phyloP scores from a whole-genome alignment of 2,888 invertebrate species.

The Nebria salina region DNA sequence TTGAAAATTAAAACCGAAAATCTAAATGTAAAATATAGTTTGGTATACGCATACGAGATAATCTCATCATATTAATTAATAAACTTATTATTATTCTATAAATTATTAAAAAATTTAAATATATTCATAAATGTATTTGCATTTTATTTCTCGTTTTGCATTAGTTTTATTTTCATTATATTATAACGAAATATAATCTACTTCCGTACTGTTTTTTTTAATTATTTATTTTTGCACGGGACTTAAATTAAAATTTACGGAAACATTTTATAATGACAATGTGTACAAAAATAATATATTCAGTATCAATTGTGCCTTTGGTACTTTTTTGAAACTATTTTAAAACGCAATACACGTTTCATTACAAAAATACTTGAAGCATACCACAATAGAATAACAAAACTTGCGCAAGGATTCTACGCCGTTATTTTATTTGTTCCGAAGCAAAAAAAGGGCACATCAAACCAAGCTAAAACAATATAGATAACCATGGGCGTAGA shows the following conservation, averaged over 20 bases:
- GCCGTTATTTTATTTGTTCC: background rate
- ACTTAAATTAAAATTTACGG: too few relatives aligned
- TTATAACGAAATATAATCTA: too few relatives aligned
- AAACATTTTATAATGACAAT: background rate
- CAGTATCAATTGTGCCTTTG: background rate
- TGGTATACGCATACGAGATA: too few relatives aligned
- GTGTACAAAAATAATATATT: background rate
- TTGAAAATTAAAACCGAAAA: too few relatives aligned
- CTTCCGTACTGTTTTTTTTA: too few relatives aligned
- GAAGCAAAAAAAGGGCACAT: slow-evolving; percentile 2
- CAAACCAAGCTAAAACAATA: background rate
- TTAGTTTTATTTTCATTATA: too few relatives aligned
- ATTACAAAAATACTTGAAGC: background rate
- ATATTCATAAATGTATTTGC: background rate
- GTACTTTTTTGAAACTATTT: background rate
- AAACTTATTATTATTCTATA: background rate
- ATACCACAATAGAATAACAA: background rate
- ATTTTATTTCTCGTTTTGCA: background rate
- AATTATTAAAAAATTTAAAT: background rate
- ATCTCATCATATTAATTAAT: too few relatives aligned
- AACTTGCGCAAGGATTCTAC: background rate
- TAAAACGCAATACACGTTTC: background rate
- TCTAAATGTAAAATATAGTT: too few relatives aligned
- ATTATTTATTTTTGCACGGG: too few relatives aligned
- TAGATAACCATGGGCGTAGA: background rate